Base-by-base conservation (phyloP, 2,797 vertebrate genomes). In the Chloroceryle inda region DNA sequence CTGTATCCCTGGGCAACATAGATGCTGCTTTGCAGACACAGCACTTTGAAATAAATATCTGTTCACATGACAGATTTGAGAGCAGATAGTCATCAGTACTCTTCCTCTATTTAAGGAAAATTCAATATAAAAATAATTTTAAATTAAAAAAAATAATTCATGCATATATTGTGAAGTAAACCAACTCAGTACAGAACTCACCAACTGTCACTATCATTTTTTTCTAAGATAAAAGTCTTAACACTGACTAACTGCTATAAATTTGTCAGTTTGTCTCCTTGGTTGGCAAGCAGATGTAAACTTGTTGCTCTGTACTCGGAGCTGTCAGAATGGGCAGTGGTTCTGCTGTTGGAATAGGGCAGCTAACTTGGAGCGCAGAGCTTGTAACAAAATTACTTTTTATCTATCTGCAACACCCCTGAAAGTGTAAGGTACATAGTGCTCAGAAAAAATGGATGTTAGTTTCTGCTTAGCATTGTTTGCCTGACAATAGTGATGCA, bases 1-100 rank as follows among this genome's bases (percentile, higher is more conserved):
- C 69, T 56, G 88, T 94, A 85, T 93, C 88, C 81, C 59, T n/a
- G 95, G 74, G 74, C 84, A 96, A 93, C 93, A n/a, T 67, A 63
- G 64, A 53, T 80, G n/a, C 19, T 79, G 59, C 19, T 76, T 62
- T 78, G 63, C 13, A 61, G 33, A 67, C 67, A 19, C 37, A 50
- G 49, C 23, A 26, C 14, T 76, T 94, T 52, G 83, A 77, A 71
- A n/a, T 63, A 90, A 76, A 26, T 49, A 33, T 6, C 2, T 45
- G 33, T 87, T 91, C 9, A 11, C n/a, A 8, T 81, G 55, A 56
- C 87, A 90, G 80, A 47, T 79, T 79, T 84, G 50, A 69, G 84
- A 90, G 31, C 66, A 90, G 53, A 44, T 29, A 69, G 50, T 62
- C 62, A 62, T 55, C 67, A 37, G 14, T 93, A 53, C 38, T 72